A percentile compares a stretch with the other conserved stretches of the same genome.
phyloP scores from a whole-genome alignment of 2,797 vertebrate species.

The Hipposideros larvatus region DNA sequence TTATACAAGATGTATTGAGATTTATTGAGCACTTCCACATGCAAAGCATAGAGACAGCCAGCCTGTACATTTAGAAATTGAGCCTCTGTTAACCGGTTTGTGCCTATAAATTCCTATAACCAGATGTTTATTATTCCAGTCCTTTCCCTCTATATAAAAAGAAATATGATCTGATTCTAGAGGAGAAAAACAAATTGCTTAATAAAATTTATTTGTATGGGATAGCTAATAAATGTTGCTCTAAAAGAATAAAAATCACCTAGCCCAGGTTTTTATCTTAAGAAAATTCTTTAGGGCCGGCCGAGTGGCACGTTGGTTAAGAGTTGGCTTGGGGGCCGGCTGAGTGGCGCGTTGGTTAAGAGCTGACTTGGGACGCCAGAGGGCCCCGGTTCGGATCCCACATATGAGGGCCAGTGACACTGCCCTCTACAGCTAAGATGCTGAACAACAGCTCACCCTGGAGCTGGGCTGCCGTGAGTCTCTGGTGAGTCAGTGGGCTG shows the following conservation, averaged over 20 bases:
- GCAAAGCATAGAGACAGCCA: neutral
- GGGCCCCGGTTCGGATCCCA: too few relatives aligned
- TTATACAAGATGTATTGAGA: neutral
- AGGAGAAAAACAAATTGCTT: neutral
- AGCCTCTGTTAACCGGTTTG: neutral
- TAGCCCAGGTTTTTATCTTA: conserved; percentile 41
- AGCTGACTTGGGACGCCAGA: too few relatives aligned
- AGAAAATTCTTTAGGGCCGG: neutral
- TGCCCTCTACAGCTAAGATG: too few relatives aligned
- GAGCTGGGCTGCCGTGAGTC: too few relatives aligned
- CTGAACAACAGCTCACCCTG: too few relatives aligned
- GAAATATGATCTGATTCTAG: neutral
- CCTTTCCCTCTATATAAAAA: conserved; percentile 15
- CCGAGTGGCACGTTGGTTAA: too few relatives aligned
- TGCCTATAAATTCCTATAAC: neutral
- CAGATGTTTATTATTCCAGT: neutral
- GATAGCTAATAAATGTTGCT: neutral
- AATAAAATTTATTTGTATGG: neutral
- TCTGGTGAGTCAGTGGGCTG: too few relatives aligned
- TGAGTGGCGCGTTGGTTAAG: too few relatives aligned
- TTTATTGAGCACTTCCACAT: neutral
- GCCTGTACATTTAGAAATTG: neutral
- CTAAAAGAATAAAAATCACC: conserved; percentile 56
- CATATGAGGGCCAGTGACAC: too few relatives aligned
- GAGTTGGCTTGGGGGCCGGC: too few relatives aligned